Base-by-base conservation (phyloP, 2,888 invertebrate species). In the Drosophila ustulata region DNA sequence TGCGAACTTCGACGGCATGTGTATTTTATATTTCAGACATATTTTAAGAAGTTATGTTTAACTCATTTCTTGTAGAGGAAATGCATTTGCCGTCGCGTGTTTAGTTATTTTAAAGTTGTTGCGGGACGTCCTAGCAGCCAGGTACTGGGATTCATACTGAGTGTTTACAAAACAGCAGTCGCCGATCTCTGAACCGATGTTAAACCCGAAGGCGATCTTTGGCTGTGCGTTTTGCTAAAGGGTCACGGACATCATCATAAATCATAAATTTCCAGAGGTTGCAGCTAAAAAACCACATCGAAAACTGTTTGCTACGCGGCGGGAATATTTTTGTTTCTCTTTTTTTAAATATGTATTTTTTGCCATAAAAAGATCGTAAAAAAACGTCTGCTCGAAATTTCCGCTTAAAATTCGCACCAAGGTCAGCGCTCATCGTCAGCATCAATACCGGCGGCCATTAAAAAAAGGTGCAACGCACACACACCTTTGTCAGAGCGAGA, bases 81-180 rank as follows among this genome's bases (percentile, higher is more conserved):
- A 34, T 39, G 32, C 11, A 43, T 53, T 47, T 75, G 56, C 63
- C 80, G 71, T 30, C 75, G 89, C 82, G 57, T 45, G 62, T 47
- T 49, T 23, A 13, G 32, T 41, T 18, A n/a, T 57, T 64, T 49
- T 53, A 57, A 61, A 73, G 78, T 62, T 70, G 61, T 81, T 53
- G 61, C 74, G 81, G 71, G 53, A 85, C 91, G 90, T 90, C 90
- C 82, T 74, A 78, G 74, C 90, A 41, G 68, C 74, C 82, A 80
- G 88, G 72, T 82, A 76, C 82, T 78, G 86, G 74, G 81, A 84
- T 81, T 89, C 89, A 89, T 87, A 92, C 92, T 92, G 92, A 92
- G 89, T 90, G 89, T 91, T 91, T 89, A 89, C 90, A 89, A 92
- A 90, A 91, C 85, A 89, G 75, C 82, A 82, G 76, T 52, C 75